Evolutionary conservation across 2,888 invertebrate species (phyloP).

Genomic region (Hyppa rectilinea): DNA sequence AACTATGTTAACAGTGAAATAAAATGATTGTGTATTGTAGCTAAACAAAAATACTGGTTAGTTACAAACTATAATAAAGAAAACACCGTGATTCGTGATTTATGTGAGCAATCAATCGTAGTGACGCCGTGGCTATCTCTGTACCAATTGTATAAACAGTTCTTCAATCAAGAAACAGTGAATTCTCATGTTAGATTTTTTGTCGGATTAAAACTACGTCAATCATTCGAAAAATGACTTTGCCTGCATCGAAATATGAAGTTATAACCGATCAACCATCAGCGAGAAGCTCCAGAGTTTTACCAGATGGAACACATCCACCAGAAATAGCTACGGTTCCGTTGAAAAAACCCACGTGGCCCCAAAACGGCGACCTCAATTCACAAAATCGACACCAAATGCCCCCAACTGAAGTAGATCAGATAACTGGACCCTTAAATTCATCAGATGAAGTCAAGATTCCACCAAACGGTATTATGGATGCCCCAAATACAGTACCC

Average conservation of each 20-base stretch:
- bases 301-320: neutral
- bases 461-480: neutral
- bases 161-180: constrained; percentile 1
- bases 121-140: constrained; percentile 15
- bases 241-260: neutral
- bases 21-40: constrained; percentile 4
- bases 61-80: constrained; percentile 12
- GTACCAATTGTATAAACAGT: constrained; percentile 30
- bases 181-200: neutral
- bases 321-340: neutral
- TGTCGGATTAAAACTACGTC: neutral
- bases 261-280: constrained; percentile 18
- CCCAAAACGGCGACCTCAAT: neutral
- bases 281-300: neutral
- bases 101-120: constrained; percentile 22
- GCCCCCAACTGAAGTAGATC: neutral
- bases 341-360: neutral
- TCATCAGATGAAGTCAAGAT: neutral
- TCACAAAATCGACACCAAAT: neutral
- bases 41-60: constrained; percentile 10
- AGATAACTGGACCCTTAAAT: neutral
- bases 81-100: constrained; percentile 28
- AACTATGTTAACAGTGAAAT: constrained; percentile 10
- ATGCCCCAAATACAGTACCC: constrained; percentile 7
- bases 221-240: neutral